These are phyloP conservation scores for Drosophila orena DNA, from an alignment of 1,140 invertebrate species.

Conservation along the genomic window DNA sequence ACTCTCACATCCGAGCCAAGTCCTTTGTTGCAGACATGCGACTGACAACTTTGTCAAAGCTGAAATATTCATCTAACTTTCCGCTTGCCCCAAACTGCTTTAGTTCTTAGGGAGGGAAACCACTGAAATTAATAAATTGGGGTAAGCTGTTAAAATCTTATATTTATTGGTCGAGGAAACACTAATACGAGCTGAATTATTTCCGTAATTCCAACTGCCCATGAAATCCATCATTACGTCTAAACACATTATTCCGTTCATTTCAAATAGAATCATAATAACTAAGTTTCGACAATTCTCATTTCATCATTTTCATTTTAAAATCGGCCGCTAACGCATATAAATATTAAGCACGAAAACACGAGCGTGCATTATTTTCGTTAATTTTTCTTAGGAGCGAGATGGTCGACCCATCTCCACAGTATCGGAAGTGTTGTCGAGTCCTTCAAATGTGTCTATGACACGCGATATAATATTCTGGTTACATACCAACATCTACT, in stretches of 20 bases:
- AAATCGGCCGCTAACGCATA: no score
- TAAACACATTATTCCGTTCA: no score
- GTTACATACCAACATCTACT: conserved; percentile 12
- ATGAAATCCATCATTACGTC: no score
- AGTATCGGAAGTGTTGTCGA: conserved; percentile 77
- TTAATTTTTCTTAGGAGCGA: conserved; percentile 21
- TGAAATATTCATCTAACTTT: conserved; percentile 43
- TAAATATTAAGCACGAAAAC: not conserved
- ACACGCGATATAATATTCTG: conserved; percentile 74
- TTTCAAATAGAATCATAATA: no score
- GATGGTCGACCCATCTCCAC: conserved; percentile 27
- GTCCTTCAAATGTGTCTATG: conserved; percentile 74
- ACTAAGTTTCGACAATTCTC: no score
- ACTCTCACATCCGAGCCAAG: conserved; percentile 18
- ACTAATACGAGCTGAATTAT: no score
- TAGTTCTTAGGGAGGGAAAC: no score
- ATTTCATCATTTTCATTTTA: no score
- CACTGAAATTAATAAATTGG: no score
- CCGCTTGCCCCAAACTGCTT: not conserved
- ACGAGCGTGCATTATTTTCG: conserved; percentile 42
- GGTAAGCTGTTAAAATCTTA: no score
- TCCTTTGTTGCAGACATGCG: conserved; percentile 35
- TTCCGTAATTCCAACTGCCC: no score
- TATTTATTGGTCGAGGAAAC: no score
- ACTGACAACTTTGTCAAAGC: conserved; percentile 64